These are phyloP conservation scores for Gambusia holbrooki DNA, from an alignment of 2,113 vertebrate species.

Conservation along the genomic window DNA sequence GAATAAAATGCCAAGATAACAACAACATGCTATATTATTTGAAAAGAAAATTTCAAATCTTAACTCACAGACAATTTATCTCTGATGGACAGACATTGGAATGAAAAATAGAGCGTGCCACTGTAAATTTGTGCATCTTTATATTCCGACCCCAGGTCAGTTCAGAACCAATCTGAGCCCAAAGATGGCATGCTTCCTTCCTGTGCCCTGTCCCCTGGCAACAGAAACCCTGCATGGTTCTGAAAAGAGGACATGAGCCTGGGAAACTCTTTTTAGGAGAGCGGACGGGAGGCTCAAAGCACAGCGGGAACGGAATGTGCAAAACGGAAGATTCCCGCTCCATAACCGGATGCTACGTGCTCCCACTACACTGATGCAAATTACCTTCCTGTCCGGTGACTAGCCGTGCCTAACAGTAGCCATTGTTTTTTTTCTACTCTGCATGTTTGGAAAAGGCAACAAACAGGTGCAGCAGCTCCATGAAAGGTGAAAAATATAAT, in stretches of 20 bases:
- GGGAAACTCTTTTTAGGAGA: slow-evolving; percentile 76
- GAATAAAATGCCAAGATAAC: no score
- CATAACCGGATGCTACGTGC: slow-evolving; percentile 58
- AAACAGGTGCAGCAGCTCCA: slow-evolving; percentile 17
- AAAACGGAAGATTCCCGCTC: slow-evolving; percentile 50
- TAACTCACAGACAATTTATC: neutral
- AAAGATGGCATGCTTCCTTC: slow-evolving; percentile 69
- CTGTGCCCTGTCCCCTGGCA: slow-evolving; percentile 76
- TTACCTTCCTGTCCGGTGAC: slow-evolving; percentile 54
- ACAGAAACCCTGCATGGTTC: slow-evolving; percentile 70
- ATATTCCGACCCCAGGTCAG: slow-evolving; percentile 16
- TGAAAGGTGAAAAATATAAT: neutral
- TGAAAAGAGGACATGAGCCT: slow-evolving; percentile 74
- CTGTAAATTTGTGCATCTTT: slow-evolving; percentile 13
- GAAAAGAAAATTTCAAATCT: neutral
- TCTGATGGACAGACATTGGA: neutral
- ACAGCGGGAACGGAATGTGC: slow-evolving; percentile 74
- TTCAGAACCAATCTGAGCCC: slow-evolving; percentile 30
- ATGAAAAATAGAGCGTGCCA: slow-evolving; percentile 3
- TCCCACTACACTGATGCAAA: slow-evolving; percentile 46
- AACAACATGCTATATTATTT: no score
- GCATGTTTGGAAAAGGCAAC: slow-evolving; percentile 15
- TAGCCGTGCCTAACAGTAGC: slow-evolving; percentile 17
- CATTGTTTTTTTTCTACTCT: slow-evolving; percentile 21
- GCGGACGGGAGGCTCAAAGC: slow-evolving; percentile 65